Evolutionary conservation across 2,888 invertebrate species (phyloP), one percentile per base, ranked within the genome.

Genomic region (Celastrina argiolus): DNA sequence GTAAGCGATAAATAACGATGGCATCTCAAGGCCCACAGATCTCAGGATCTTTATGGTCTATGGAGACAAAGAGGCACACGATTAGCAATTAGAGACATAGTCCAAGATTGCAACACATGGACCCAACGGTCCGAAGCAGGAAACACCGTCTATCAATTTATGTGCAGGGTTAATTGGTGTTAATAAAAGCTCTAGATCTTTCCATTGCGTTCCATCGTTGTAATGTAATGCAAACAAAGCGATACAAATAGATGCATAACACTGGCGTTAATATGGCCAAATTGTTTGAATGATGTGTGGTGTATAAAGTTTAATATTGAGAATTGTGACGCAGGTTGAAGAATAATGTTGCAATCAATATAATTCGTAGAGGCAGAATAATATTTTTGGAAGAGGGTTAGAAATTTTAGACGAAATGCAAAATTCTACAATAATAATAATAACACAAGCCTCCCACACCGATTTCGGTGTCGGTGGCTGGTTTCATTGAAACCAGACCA

Each of bases 91-190:
- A 5, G 42, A 16, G 42, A 18, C 7, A 45, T 41, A 16, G 16
- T 63, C 26, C 3, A 63, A 41, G 14, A 31, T 34, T 56, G 16
- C 36, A 51, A 5, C 51, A 28, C n/a, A 14, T 6, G 10, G 18
- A 18, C 18, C 61, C 64, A 64, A 42, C 34, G 36, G 69, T 56
- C 63, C 66, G 70, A 70, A 65, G 69, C 71, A 51, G 51, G 26
- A 51, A 51, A 51, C 18, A 45, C 22, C 22, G 51, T 12, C 22
- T 77, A 77, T 80, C 75, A 75, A 75, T 77, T 79, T 77, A 77
- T 73, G 72, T 74, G 71, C 68, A 68, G 72, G 79, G 80, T 77
- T 76, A 79, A 80, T 76, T 75, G 78, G 69, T 71, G 79, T 79
- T 75, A 80, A 80, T 68, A 68, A 71, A 73, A 71, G 58, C 64